Evolutionary conservation across 2,113 vertebrate genomes (phyloP).

Genomic region (Amazona guildingii): DNA sequence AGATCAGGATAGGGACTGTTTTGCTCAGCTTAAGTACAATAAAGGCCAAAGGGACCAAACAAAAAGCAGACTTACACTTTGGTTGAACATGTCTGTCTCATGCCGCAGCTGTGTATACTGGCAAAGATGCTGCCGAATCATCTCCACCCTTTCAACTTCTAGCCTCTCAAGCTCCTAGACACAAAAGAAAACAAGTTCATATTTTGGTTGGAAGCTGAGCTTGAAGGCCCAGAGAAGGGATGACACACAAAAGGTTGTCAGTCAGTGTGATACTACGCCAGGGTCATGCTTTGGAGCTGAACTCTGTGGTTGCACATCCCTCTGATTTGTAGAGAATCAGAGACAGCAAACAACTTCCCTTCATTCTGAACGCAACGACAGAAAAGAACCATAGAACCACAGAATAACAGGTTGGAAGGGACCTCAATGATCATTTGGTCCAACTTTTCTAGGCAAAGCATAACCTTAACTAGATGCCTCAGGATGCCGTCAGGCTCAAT

Average conservation of each 20-base stretch:
- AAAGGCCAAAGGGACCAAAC: background rate
- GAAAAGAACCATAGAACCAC: background rate
- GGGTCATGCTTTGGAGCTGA: background rate
- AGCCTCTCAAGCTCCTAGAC: conserved; percentile 92
- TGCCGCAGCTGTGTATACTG: conserved; percentile 96
- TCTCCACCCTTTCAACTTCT: conserved; percentile 94
- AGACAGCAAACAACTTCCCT: background rate
- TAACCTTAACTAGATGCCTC: background rate
- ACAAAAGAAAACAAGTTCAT: background rate
- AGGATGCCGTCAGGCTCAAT: background rate
- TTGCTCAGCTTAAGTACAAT: background rate
- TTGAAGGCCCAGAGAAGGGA: background rate
- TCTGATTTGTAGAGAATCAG: background rate
- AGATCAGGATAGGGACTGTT: fast-evolving
- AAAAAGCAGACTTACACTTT: conserved; percentile 85
- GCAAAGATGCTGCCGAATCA: conserved; percentile 94
- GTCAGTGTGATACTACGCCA: background rate
- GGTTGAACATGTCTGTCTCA: conserved; percentile 99
- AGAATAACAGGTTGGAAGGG: background rate
- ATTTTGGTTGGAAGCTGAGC: background rate
- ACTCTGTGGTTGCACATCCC: background rate
- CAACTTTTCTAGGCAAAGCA: background rate
- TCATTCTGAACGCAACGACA: background rate
- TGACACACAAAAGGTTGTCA: background rate
- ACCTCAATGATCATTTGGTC: background rate